Base-by-base conservation (phyloP, 2,888 invertebrate species). In the Phymatocera aterrima region DNA sequence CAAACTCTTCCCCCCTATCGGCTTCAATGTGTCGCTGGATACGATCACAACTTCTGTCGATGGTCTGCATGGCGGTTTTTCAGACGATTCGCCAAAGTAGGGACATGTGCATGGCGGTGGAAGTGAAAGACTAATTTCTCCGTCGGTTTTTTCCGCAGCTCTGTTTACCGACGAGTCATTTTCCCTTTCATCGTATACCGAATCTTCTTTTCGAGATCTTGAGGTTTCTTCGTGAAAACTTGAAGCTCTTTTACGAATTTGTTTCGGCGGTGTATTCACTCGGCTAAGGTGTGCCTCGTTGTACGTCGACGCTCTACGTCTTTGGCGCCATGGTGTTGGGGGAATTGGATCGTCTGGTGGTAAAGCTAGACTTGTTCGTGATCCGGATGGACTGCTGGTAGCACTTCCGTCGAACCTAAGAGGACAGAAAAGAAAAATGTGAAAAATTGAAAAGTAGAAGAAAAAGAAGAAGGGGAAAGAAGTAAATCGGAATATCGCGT, bases 31-130 rank as follows among this genome's bases (percentile, higher is more conserved):
- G n/a, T 93, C 93, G 61, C 92, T 92, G 40, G 93, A 92, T 8
- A 92, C 92, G 48, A 93, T 93, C 1, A 93, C 92, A 2, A 93
- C 92, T 82, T 93, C 93, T 2, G 91, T 89, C 0, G 91, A 90
- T 60, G 91, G 91, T 1, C 90, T 88, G 3, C 86, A 88, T 77
- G 86, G 90, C 81, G 90, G 91, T 84, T 84, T 93, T 92, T 79
- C 93, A 92, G 94, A 93, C 89, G 24, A 93, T 81, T 95, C 93
- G 0, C 96, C 96, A 85, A 96, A 96, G 85, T 96, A 96, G 0
- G 96, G 96, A 85, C 96, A 96, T 0, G 96, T 95, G 88, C 96
- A 96, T 0, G 96, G 95, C 0, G 95, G 95, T 3, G 96, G 95
- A 51, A 96, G 87, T 8, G 93, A 91, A 31, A 94, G 88, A 37